Evolutionary conservation across 2,113 vertebrate genomes (phyloP).

Genomic region (Numenius arquata): DNA sequence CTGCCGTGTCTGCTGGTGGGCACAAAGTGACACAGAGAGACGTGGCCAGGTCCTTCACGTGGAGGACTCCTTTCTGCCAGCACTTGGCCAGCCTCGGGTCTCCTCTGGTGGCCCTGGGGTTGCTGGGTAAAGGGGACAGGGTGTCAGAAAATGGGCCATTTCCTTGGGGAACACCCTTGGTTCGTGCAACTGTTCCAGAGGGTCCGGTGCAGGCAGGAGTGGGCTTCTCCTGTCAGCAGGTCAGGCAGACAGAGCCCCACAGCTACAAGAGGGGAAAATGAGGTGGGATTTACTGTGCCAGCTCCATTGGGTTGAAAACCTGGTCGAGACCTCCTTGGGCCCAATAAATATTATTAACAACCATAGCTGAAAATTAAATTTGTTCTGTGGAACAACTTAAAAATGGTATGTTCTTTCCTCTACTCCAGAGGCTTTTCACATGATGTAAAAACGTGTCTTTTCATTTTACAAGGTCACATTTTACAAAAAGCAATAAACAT

Average conservation of each 20-base stretch:
- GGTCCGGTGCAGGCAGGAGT: neutral
- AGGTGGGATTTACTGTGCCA: neutral
- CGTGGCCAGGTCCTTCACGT: fast-evolving
- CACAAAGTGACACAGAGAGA: neutral
- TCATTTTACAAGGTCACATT: neutral
- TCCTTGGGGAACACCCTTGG: neutral
- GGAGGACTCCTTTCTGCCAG: neutral
- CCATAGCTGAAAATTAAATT: neutral
- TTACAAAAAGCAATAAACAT: too few species aligned
- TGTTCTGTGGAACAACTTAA: neutral
- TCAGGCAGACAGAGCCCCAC: neutral
- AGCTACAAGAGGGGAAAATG: neutral
- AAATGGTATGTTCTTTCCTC: neutral
- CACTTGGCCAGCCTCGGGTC: fast-evolving
- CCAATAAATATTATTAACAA: neutral
- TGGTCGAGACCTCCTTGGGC: neutral
- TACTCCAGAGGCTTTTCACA: neutral
- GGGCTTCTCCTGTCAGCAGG: neutral
- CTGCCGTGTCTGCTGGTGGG: fast-evolving
- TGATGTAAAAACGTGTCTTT: neutral
- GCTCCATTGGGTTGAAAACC: neutral
- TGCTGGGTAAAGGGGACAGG: neutral
- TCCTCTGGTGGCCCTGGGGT: fast-evolving
- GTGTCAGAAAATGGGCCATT: fast-evolving
- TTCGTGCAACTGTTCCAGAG: fast-evolving